Evolutionary conservation across 2,797 vertebrate species (phyloP).

Genomic region (Micromesistius poutassou): DNA sequence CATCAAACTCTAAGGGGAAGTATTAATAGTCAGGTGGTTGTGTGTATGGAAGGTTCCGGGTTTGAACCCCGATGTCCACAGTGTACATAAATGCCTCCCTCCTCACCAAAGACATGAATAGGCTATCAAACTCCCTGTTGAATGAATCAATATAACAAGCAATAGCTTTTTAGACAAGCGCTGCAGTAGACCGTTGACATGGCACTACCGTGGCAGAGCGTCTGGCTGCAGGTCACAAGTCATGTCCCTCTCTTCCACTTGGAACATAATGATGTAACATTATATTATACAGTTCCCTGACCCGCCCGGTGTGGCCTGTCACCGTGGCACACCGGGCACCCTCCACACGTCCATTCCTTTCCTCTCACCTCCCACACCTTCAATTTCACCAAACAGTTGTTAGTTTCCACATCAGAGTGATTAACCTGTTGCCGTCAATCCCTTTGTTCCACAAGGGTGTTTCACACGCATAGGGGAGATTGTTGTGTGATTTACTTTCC

Average conservation of each 20-base stretch:
- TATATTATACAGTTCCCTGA: neutral
- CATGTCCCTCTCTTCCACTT: neutral
- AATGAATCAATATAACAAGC: no score
- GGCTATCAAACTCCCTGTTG: neutral
- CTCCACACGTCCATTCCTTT: no score
- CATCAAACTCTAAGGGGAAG: no score
- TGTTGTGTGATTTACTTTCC: slow-evolving; percentile 2
- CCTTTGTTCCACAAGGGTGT: neutral
- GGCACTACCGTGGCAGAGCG: neutral
- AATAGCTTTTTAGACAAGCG: no score
- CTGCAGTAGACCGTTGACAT: neutral
- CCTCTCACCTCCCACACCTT: neutral
- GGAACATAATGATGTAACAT: neutral
- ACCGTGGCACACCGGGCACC: no score
- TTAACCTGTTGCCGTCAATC: slow-evolving; percentile 2
- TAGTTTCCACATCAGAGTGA: neutral
- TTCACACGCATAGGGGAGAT: neutral
- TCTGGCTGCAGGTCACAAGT: neutral
- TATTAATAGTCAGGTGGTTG: neutral
- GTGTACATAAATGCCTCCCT: neutral
- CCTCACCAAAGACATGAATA: neutral
- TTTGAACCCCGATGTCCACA: neutral
- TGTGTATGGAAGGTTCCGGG: neutral
- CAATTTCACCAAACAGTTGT: neutral
- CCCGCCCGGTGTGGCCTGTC: no score